Evolutionary conservation across 2,797 vertebrate species (phyloP), one percentile per base, ranked within the genome.

Genomic region (Tokudaia tokunoshimensis): DNA sequence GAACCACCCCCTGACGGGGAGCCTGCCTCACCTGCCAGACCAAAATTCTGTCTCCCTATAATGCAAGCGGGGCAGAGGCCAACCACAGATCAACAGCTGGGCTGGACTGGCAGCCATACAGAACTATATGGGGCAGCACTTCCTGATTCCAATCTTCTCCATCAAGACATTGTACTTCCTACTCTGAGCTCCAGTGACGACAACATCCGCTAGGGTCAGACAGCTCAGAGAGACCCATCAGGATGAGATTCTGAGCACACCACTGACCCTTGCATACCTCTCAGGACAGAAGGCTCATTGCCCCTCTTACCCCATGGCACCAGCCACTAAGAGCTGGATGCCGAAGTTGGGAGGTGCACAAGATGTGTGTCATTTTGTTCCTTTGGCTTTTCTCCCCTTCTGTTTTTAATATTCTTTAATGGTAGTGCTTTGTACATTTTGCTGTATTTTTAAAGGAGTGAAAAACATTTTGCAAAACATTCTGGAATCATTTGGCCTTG

Each of bases 401-500:
- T 47, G 10, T 61, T 91, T 65, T 67, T 65, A 65, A 90, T 91
- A 86, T 82, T 70, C 91, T 52, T 78, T 63, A 74, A 87, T 74
- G 91, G 59, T 74, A 75, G 19, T 75, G 79, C 85, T 67, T 86
- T 91, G 83, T 65, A 80, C 79, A 80, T 89, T 92, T 92, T 61
- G 83, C 81, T 47, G 0, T 78, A 59, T 75, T 89, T 70, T 3
- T 50, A 88, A 93, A 74, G 47, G 55, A 72, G 24, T 63, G 34
- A 41, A 59, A 91, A 89, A 70, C 52, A 87, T n/a, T 96, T 93
- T 95, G 89, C 96, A 94, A 94, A 87, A 84, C 89, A 78, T 81
- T 96, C 75, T 92, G 89, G 95, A 96, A 87, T 89, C 47, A 1
- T 78, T 85, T 88, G 93, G 96, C 96, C 94, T 93, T 65, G 52